phyloP scores from a whole-genome alignment of 2,888 invertebrate species.

The Ferrisia virgata region DNA sequence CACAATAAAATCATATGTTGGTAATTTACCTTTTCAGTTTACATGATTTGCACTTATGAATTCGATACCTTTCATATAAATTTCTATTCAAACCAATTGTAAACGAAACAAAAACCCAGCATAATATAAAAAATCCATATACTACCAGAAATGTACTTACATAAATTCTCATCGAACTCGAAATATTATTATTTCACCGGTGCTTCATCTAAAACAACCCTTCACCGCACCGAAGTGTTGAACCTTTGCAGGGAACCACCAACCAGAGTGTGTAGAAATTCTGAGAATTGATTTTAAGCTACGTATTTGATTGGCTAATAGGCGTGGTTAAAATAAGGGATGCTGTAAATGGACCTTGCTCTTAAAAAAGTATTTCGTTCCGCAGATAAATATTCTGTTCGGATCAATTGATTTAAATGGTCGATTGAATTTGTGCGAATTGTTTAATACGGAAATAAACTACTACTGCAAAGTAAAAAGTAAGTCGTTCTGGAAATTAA shows the following conservation, averaged over 20 bases:
- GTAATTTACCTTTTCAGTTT: no score
- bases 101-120: no score
- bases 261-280: neutral
- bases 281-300: constrained; percentile 19
- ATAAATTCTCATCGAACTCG: neutral
- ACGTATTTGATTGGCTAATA: neutral
- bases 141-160: neutral
- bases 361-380: constrained; percentile 22
- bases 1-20: no score
- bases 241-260: neutral
- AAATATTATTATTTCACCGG: neutral
- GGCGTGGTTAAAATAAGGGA: constrained; percentile 35
- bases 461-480: neutral
- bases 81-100: no score
- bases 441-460: neutral
- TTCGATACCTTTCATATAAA: no score
- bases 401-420: constrained; percentile 25
- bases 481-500: neutral
- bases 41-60: no score
- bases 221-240: neutral
- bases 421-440: neutral
- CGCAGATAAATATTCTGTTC: neutral
- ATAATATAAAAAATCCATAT: neutral
- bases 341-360: constrained; percentile 34
- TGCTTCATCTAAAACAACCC: neutral